phyloP scores from a whole-genome alignment of 1,140 invertebrate genomes.

The Drosophila aff. region DNA sequence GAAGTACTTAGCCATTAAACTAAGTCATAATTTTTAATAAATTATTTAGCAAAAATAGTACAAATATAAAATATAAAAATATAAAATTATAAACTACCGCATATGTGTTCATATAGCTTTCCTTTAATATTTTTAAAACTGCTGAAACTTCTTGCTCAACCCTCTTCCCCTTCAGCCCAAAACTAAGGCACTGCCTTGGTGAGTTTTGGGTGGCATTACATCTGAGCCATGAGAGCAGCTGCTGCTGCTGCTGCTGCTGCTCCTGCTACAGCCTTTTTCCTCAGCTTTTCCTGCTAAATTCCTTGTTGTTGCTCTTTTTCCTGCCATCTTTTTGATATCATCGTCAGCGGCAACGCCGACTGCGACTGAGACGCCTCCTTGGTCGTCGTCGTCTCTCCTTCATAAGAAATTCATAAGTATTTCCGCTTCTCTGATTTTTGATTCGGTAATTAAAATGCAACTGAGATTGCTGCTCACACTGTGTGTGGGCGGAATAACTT shows the following conservation, averaged over 20 bases:
- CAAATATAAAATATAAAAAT: no score
- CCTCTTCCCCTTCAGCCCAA: conserved; percentile 3
- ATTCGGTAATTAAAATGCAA: conserved; percentile 83
- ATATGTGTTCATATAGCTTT: background rate
- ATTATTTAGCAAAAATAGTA: background rate
- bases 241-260: conserved; percentile 38
- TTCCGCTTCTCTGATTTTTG: conserved; percentile 81
- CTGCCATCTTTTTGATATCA: conserved; percentile 33
- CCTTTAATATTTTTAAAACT: background rate
- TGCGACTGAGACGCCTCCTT: conserved; percentile 48
- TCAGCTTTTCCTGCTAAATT: conserved; percentile 22
- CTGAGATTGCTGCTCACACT: conserved; percentile 64
- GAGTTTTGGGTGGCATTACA: conserved; percentile 19
- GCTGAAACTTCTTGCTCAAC: background rate
- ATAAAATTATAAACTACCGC: no score
- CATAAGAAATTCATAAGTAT: conserved; percentile 83
- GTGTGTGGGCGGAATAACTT: conserved; percentile 6
- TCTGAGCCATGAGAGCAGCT: conserved; percentile 52
- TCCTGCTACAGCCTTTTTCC: conserved; percentile 24
- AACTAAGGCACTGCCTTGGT: conserved; percentile 20
- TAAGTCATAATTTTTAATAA: no score
- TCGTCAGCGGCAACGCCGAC: conserved; percentile 16
- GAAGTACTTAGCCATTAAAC: no score
- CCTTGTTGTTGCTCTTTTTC: conserved; percentile 30
- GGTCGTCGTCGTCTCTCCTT: conserved; percentile 41